These are phyloP conservation scores for Apocheima hispidaria DNA, from an alignment of 2,888 invertebrate genomes.

Conservation along the genomic window DNA sequence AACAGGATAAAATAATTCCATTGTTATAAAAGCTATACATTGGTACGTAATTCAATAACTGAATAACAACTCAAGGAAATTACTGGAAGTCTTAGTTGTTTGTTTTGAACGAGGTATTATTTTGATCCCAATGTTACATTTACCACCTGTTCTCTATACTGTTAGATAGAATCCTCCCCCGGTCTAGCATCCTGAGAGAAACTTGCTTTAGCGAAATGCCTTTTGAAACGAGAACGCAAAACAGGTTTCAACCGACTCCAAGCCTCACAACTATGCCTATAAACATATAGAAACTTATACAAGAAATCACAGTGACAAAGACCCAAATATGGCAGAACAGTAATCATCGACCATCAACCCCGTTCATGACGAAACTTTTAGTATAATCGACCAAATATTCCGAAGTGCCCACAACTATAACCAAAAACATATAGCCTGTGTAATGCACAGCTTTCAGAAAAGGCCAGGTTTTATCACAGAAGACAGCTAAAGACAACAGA, in stretches of 20 bases:
- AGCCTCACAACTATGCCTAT: constrained; percentile 6
- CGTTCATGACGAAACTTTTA: constrained; percentile 57
- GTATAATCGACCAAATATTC: constrained; percentile 87
- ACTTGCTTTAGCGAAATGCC: constrained; percentile 10
- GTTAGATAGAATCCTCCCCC: background rate
- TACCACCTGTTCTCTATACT: background rate
- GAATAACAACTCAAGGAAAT: background rate
- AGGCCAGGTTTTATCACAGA: constrained; percentile 93
- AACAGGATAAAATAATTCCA: no score
- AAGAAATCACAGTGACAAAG: constrained; percentile 19
- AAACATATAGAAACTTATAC: constrained; percentile 9
- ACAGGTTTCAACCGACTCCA: constrained; percentile 23
- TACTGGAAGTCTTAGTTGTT: background rate
- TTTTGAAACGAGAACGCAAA: constrained; percentile 16
- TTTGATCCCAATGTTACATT: background rate
- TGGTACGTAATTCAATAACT: background rate
- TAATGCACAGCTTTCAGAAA: constrained; percentile 90
- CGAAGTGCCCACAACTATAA: constrained; percentile 89
- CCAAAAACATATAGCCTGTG: constrained; percentile 89
- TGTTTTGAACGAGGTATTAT: background rate
- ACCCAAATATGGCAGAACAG: constrained; percentile 4
- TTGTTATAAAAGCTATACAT: no score
- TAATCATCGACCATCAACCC: constrained; percentile 54
- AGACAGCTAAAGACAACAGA: constrained; percentile 90
- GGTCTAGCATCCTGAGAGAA: background rate